Base-by-base conservation (phyloP, 2,888 invertebrate genomes). In the Asteroscopus sphinx region DNA sequence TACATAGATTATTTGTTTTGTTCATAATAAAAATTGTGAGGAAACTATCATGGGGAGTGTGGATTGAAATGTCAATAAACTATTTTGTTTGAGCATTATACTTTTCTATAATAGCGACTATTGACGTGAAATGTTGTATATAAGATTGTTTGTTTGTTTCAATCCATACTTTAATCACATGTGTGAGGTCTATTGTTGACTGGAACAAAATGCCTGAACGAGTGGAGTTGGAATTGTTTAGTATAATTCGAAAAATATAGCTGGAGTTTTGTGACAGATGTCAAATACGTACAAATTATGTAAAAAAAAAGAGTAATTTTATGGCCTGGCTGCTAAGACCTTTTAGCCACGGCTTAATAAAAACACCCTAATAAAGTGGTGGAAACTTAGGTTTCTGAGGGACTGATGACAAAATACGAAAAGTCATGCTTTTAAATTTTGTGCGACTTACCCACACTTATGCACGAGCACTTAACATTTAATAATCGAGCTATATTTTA, bases 61-160 rank as follows among this genome's bases (percentile, higher is more conserved):
- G 65, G 56, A 68, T 65, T 49, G 65, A 55, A 60, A n/a, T 62
- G 73, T 73, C 73, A 73, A 68, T 73, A 63, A 57, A 44, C 41
- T 9, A 16, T 57, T 61, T 57, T 74, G 25, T 58, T 62, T 74
- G 25, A 36, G 51, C 41, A 41, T 30, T 40, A 32, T 32, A n/a
- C 15, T 48, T 57, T 44, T 32, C 13, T 25, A 33, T 60, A 16
- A 37, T 66, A 54, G 41, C 16, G 17, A 48, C 25, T 47, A n/a
- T 52, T 52, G 44, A 51, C 1, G 33, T 53, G 17, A 60, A 65
- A 56, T 57, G 36, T 62, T 21, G 21, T 21, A 42, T 33, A 16
- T 36, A 41, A 48, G 48, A 21, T 49, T n/a, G n/a, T 35, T 1
- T 5, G 33, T 37, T 55, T 51, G 52, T 46, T 9, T 60, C 47